Evolutionary conservation across 2,113 vertebrate species (phyloP).

Genomic region (Rhizomys pruinosus): DNA sequence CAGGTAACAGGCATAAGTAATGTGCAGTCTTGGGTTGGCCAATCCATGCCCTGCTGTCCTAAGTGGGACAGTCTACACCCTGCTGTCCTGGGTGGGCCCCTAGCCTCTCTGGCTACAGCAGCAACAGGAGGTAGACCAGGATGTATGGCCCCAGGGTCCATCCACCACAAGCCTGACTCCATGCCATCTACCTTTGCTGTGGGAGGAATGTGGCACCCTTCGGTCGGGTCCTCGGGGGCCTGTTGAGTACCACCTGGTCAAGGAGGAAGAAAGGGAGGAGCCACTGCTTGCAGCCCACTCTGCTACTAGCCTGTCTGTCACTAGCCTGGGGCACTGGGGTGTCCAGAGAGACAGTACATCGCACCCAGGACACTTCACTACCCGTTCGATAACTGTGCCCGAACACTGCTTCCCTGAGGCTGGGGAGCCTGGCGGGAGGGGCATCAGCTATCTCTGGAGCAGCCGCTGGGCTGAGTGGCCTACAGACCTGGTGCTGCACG

Average conservation of each 20-base stretch:
- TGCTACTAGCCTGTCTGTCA: neutral
- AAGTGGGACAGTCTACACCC: too few species aligned
- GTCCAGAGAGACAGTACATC: too few species aligned
- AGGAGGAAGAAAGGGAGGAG: too few species aligned
- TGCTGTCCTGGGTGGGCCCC: neutral
- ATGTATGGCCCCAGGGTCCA: neutral
- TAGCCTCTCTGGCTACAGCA: neutral
- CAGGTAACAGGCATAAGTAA: neutral
- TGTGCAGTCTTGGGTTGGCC: neutral
- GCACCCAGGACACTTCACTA: too few species aligned
- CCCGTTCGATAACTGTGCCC: neutral
- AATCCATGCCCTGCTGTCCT: neutral
- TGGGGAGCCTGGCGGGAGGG: neutral
- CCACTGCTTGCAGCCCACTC: neutral
- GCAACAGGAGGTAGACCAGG: neutral
- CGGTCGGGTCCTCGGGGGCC: neutral
- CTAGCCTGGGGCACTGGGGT: neutral
- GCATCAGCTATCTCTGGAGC: fast-evolving
- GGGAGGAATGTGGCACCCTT: neutral
- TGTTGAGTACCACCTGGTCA: neutral
- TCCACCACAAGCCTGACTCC: neutral
- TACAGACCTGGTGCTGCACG: fast-evolving
- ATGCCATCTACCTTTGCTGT: neutral
- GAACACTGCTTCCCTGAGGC: neutral
- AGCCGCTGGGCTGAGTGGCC: fast-evolving